Base-by-base conservation (phyloP, 1,140 invertebrate species). In the Apolygus lucorum region DNA sequence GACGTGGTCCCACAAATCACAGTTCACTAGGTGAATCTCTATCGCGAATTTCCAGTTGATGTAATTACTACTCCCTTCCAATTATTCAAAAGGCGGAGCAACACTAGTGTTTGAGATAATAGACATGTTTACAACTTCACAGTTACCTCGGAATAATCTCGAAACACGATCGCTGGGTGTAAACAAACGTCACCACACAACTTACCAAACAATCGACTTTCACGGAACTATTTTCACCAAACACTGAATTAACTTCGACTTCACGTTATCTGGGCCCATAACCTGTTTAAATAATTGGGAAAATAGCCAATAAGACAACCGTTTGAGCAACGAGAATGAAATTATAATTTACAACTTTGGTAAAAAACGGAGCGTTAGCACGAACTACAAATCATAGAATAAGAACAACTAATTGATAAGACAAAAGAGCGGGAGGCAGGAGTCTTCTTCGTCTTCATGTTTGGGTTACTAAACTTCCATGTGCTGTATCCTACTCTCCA, bases 121-220 rank as follows among this genome's bases (percentile, higher is more conserved):
- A 49, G 34, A 49, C 34, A 49, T 49, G 34, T 49, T 49, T 49
- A 49, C 34, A 49, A 49, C 34, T 49, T 49, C 34, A 49, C 34
- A 17, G 34, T 49, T 49, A 49, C 34, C 34, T 49, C 17, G 34
- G 17, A 49, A 11, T 49, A 49, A 11, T 8, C 34, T 49, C 34
- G 34, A 17, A 49, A 49, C 34, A 8, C 34, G 34, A 49, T 49
- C 34, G 34, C 34, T 17, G 34, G 34, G 34, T 17, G 17, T 49
- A 49, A 49, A 49, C 34, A 49, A 49, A 11, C 17, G 34, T 49
- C 34, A 49, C 34, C 34, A 49, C 34, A 49, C 34, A 49, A 49
- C 34, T 49, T 49, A 49, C 34, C 34, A 49, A 49, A 17, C 34
- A 49, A 49, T 49, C 34, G 34, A 49, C 34, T 49, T 49, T 49